A percentile compares a stretch with the other conserved stretches of the same genome.
Conservation (phyloP, 2,797 vertebrate genomes). For the Poeciliopsis gracilis region DNA sequence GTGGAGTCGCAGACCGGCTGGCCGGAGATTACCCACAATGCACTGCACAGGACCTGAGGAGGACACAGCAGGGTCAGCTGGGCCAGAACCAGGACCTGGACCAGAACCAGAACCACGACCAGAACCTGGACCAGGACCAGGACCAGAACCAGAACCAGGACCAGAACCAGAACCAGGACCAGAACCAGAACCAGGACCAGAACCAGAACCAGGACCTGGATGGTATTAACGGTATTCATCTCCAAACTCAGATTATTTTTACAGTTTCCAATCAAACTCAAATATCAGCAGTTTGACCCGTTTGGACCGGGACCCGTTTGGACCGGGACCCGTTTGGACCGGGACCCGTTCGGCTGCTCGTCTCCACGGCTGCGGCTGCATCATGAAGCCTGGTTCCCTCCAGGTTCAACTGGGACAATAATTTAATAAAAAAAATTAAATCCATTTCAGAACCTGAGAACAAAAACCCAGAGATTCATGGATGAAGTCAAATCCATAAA, state of each 20-base stretch:
- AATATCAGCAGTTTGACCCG: not conserved
- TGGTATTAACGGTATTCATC: not conserved
- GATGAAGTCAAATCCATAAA: not conserved
- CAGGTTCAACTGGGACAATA: not conserved
- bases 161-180: not conserved
- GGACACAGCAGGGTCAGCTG: not conserved
- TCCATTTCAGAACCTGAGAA: no score
- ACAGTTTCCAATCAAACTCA: not conserved
- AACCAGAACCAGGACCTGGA: not conserved
- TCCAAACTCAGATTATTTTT: not conserved
- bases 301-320: no score
- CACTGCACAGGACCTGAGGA: constrained; percentile 56
- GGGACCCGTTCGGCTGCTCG: no score
- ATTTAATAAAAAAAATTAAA: not conserved
- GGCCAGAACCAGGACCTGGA: not conserved
- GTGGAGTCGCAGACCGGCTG: constrained; percentile 17
- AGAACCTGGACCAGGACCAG: not conserved
- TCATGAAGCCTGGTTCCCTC: not conserved
- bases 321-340: no score
- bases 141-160: no score
- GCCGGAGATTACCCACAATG: constrained; percentile 30
- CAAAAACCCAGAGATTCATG: not conserved
- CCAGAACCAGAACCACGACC: no score
- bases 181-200: no score
- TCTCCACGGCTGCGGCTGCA: not conserved